Evolutionary conservation across 2,797 vertebrate species (phyloP).

Genomic region (Tachyglossus aculeatus): DNA sequence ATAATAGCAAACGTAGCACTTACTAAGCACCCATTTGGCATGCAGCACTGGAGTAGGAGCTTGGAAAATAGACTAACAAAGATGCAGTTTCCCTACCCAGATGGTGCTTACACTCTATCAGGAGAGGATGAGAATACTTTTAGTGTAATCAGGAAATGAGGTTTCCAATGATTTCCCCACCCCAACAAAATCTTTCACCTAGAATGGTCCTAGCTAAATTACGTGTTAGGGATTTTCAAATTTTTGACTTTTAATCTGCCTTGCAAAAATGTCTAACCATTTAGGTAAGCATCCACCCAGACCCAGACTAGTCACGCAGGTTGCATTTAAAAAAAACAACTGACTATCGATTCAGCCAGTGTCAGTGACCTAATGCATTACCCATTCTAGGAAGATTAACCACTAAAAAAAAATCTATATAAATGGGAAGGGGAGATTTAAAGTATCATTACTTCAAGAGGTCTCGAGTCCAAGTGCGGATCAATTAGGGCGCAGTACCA

Average conservation of each 20-base stretch:
- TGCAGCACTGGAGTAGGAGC: too few relatives aligned
- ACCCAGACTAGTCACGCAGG: background rate
- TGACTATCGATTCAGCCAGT: background rate
- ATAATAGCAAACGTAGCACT: too few relatives aligned
- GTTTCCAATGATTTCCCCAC: too few relatives aligned
- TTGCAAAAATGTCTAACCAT: background rate
- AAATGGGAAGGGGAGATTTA: background rate
- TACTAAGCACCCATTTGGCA: too few relatives aligned
- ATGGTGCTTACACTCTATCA: too few relatives aligned
- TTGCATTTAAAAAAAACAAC: background rate
- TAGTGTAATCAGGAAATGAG: too few relatives aligned
- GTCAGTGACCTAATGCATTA: background rate
- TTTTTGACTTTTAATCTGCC: background rate
- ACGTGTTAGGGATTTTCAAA: too few relatives aligned
- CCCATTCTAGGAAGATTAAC: background rate
- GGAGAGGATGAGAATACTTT: too few relatives aligned
- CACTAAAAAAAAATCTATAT: background rate
- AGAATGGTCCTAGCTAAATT: background rate
- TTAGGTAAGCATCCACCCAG: background rate
- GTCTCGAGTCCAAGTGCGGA: background rate
- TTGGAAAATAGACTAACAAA: too few relatives aligned
- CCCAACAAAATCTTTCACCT: too few relatives aligned
- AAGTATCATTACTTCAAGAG: background rate
- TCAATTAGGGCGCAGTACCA: background rate
- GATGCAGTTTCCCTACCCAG: too few relatives aligned